Conservation (phyloP, 2,888 invertebrate species). For the Acheta domesticus region DNA sequence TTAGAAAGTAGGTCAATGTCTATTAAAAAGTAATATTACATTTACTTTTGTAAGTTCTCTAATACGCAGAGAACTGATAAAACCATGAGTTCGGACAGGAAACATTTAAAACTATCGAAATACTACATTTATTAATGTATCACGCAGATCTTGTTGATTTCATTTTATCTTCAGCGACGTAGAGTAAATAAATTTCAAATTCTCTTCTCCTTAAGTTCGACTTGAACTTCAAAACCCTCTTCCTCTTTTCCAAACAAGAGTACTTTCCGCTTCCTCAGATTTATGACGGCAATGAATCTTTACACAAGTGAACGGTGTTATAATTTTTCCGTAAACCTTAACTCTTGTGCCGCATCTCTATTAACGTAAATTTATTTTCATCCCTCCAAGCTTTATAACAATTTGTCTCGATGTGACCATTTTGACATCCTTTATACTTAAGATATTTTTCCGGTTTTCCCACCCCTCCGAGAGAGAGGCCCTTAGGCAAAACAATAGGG, state of each 20-base stretch:
- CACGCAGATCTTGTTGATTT: too few relatives aligned
- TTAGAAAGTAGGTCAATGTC: too few relatives aligned
- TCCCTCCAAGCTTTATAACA: background rate
- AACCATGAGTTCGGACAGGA: too few relatives aligned
- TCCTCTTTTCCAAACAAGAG: background rate
- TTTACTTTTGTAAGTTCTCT: too few relatives aligned
- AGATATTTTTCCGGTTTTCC: conserved; percentile 9
- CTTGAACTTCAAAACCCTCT: background rate
- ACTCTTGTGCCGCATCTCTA: background rate
- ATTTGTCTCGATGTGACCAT: conserved; percentile 6
- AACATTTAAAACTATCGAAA: too few relatives aligned
- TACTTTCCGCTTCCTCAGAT: conserved; percentile 4
- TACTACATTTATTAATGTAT: too few relatives aligned
- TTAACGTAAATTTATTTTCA: conserved; percentile 8
- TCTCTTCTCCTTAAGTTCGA: background rate
- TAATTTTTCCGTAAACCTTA: background rate
- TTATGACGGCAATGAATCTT: background rate
- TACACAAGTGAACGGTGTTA: background rate
- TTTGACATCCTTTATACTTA: background rate
- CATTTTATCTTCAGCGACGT: too few relatives aligned
- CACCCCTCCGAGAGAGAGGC: background rate
- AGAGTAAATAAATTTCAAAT: background rate
- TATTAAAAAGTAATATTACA: too few relatives aligned
- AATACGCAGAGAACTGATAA: too few relatives aligned
- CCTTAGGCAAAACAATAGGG: background rate